A percentile compares a stretch with the other conserved stretches of the same genome.
Evolutionary conservation across 2,113 vertebrate genomes (phyloP).

Genomic region (Cariama cristata): DNA sequence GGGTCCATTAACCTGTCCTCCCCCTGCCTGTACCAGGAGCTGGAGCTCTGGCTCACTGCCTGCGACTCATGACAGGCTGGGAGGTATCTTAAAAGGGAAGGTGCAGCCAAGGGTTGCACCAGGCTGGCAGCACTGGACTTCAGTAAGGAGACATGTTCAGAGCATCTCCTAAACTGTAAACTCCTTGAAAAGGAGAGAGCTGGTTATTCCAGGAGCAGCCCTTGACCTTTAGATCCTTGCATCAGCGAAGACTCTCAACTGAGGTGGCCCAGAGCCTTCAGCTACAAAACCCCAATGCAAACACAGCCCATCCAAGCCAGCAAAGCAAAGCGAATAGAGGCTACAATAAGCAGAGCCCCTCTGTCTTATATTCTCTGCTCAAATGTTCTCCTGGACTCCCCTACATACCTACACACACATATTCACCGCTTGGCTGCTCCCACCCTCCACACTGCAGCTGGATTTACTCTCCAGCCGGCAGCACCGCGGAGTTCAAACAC

Average conservation of each 20-base stretch:
- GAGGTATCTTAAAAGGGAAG: neutral
- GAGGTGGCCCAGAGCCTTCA: neutral
- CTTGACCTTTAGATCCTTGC: neutral
- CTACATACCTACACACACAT: neutral
- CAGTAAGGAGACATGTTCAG: neutral
- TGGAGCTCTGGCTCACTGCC: neutral
- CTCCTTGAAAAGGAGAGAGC: neutral
- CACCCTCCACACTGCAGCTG: neutral
- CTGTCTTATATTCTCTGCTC: neutral
- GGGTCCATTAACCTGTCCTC: neutral
- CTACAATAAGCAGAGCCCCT: neutral
- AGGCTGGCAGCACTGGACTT: neutral
- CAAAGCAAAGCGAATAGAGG: neutral
- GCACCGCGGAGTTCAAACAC: neutral
- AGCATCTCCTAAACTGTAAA: neutral
- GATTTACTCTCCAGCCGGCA: neutral
- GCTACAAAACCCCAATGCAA: neutral
- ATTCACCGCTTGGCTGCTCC: neutral
- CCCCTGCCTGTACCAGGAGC: neutral
- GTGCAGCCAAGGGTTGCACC: neutral
- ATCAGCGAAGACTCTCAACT: neutral
- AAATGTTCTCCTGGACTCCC: neutral
- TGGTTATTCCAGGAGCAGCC: neutral
- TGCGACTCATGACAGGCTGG: neutral
- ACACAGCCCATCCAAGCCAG: neutral